These are phyloP conservation scores for Chondrosia reniformis DNA, from an alignment of 37 sponge, comb jelly and placozoan species.

Conservation along the genomic window DNA sequence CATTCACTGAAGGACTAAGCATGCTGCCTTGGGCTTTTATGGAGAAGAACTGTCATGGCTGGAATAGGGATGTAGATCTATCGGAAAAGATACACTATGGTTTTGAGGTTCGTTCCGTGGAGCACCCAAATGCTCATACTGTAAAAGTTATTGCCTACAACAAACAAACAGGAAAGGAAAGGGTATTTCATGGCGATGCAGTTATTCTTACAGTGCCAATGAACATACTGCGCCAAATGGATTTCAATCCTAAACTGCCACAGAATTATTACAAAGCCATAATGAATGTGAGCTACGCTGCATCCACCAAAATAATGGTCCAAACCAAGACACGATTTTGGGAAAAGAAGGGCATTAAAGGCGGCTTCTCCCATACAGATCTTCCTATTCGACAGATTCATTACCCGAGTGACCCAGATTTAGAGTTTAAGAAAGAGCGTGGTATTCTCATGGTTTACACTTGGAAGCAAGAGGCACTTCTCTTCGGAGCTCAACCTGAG, in stretches of 20 bases:
- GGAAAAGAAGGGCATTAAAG: constrained; percentile 34
- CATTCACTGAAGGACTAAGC: constrained; percentile 34
- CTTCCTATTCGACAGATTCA: constrained; percentile 51
- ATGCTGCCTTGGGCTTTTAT: constrained; percentile 39
- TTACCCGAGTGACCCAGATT: constrained; percentile 31
- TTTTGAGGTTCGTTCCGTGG: constrained; percentile 10
- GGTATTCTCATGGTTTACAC: constrained; percentile 53
- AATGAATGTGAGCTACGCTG: constrained; percentile 22
- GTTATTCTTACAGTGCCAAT: constrained; percentile 53
- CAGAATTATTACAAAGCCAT: constrained; percentile 20
- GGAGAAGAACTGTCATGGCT: neutral
- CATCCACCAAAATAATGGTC: constrained; percentile 54
- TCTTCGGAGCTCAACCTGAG: constrained; percentile 31
- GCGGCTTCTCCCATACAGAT: constrained; percentile 45
- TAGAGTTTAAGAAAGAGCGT: constrained; percentile 9
- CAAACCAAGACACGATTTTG: constrained; percentile 46
- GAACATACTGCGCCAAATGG: constrained; percentile 32
- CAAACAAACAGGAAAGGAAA: constrained; percentile 5
- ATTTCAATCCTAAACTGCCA: neutral
- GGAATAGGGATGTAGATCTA: too few relatives aligned
- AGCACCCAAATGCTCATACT: neutral
- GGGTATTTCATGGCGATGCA: constrained; percentile 21
- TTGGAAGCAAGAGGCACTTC: constrained; percentile 60
- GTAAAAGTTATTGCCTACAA: neutral
- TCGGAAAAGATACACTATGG: constrained; percentile 15